A percentile compares a stretch with the other conserved stretches of the same genome.
Conservation (phyloP, 2,797 vertebrate species). For the Halcyon smyrnensis region DNA sequence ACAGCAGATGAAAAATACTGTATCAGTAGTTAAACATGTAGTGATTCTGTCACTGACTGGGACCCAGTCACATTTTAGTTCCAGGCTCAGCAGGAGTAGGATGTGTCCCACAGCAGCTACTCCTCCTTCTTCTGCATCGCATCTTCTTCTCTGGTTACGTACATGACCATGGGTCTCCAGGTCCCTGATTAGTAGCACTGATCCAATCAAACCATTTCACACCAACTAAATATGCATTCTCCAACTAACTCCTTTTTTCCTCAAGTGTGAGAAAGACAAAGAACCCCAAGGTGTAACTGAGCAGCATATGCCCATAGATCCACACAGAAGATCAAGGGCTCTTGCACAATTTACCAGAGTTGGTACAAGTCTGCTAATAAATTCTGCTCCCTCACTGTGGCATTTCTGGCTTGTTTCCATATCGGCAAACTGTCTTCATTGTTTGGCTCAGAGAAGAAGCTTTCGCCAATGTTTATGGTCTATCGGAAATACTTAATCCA, state of each 20-base stretch:
- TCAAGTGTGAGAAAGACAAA: not conserved
- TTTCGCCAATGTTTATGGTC: not conserved
- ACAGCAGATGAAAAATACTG: not conserved
- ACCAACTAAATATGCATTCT: conserved; percentile 2
- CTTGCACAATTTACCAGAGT: not conserved
- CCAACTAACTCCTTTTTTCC: not conserved
- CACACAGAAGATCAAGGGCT: not conserved
- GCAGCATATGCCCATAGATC: not conserved
- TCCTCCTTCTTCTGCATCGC: not conserved
- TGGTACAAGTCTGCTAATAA: not conserved
- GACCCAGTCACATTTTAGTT: not conserved
- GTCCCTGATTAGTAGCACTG: not conserved
- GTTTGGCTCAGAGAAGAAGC: not conserved
- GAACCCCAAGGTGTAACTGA: not conserved
- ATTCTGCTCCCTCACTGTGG: not conserved
- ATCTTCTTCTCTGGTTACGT: not conserved
- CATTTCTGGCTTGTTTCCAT: conserved; percentile 6
- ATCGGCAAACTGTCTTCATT: not conserved
- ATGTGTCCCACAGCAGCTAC: not conserved
- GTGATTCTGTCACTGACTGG: not conserved
- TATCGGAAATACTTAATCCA: not conserved
- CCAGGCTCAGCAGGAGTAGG: not conserved
- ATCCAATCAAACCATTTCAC: not conserved
- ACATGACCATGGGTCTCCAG: not conserved
- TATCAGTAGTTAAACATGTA: not conserved